Conservation (phyloP, 1,140 invertebrate species). For the Drosophila pachea region DNA sequence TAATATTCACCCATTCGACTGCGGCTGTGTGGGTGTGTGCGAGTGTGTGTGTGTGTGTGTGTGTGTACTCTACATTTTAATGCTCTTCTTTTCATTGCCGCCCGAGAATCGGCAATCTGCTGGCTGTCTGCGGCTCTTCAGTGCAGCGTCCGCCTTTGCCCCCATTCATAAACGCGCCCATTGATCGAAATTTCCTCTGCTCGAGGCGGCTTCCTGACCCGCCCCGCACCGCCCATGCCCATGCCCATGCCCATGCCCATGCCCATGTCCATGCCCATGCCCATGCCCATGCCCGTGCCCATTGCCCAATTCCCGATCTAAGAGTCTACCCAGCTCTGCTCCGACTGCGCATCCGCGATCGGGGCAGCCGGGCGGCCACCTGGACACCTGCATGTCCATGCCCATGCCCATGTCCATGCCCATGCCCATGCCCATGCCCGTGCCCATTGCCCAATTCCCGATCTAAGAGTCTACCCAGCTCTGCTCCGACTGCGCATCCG, state of each 20-base stretch:
- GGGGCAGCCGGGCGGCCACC: slow-evolving; percentile 42
- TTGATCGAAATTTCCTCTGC: slow-evolving; percentile 70
- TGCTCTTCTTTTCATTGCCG: slow-evolving; percentile 71
- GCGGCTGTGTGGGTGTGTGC: slow-evolving; percentile 5
- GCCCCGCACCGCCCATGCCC: neutral
- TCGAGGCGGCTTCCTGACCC: slow-evolving; percentile 51
- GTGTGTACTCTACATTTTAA: slow-evolving; percentile 41
- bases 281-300: neutral
- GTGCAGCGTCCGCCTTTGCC: neutral
- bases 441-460: no score
- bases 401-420: no score
- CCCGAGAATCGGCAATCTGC: slow-evolving; percentile 48
- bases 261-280: no score
- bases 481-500: slow-evolving; percentile 3
- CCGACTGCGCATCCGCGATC: slow-evolving; percentile 11
- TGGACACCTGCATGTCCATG: no score
- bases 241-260: neutral
- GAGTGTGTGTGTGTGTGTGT: neutral
- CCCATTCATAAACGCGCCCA: slow-evolving; percentile 43
- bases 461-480: no score
- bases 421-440: neutral
- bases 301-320: no score
- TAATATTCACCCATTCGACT: slow-evolving; percentile 41
- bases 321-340: no score
- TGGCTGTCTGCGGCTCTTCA: slow-evolving; percentile 37